Percentiles rank a stretch among this genome's conserved stretches.
Conservation (phyloP, 2,797 vertebrate species). For the Galaxias olidus region DNA sequence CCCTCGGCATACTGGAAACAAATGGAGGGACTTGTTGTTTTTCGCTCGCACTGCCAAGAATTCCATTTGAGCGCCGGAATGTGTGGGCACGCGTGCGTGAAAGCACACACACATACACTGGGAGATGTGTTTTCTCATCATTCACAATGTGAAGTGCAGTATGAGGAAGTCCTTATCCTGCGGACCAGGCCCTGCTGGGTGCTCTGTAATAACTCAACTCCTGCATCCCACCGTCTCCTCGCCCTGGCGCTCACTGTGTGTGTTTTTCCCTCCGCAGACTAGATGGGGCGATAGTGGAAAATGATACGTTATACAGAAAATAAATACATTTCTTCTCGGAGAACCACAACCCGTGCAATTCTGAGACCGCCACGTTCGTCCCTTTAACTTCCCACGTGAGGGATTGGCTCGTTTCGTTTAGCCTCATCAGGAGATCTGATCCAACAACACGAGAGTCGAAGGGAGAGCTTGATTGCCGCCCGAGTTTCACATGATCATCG, state of each 20-base stretch:
- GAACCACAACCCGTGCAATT: too few species aligned
- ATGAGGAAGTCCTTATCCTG: slow-evolving; percentile 70
- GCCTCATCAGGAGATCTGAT: too few species aligned
- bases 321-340: too few species aligned
- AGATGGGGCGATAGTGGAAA: neutral
- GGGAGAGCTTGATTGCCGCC: neutral
- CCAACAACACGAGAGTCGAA: neutral
- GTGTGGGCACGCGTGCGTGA: slow-evolving; percentile 52
- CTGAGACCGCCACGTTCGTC: too few species aligned
- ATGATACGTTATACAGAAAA: too few species aligned
- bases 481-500: slow-evolving; percentile 43
- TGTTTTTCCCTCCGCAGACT: slow-evolving; percentile 5
- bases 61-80: slow-evolving; percentile 57
- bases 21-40: slow-evolving; percentile 47
- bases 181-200: slow-evolving; percentile 67
- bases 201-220: slow-evolving; percentile 63
- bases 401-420: too few species aligned
- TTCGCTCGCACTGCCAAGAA: slow-evolving; percentile 56
- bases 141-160: slow-evolving; percentile 66
- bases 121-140: slow-evolving; percentile 56
- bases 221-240: slow-evolving; percentile 61
- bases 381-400: too few species aligned
- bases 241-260: slow-evolving; percentile 43
- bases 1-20: slow-evolving; percentile 50
- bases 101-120: slow-evolving; percentile 49